These are phyloP conservation scores for Procambarus clarkii DNA, from an alignment of 1,140 invertebrate species.

Conservation along the genomic window DNA sequence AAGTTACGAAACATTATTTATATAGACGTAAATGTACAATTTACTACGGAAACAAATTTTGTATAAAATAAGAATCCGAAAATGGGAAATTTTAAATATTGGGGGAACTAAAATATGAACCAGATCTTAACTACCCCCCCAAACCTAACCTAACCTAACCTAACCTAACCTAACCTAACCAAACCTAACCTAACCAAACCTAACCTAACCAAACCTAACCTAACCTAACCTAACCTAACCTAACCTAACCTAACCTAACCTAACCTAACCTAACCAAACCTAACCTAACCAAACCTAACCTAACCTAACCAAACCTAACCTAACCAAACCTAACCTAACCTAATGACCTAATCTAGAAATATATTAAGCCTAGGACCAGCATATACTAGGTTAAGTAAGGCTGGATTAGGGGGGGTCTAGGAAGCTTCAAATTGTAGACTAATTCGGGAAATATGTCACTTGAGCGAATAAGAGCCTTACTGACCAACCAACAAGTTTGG, in stretches of 20 bases:
- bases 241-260: conserved; percentile 29
- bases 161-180: conserved; percentile 14
- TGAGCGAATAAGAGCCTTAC: no score
- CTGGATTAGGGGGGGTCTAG: not conserved
- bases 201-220: conserved; percentile 25
- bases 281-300: conserved; percentile 29
- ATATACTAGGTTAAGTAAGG: not conserved
- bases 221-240: conserved; percentile 31
- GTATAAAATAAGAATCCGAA: no score
- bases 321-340: conserved; percentile 27
- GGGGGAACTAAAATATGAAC: no score
- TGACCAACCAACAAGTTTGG: no score
- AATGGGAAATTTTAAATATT: no score
- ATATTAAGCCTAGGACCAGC: not conserved
- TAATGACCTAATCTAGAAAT: conserved; percentile 11
- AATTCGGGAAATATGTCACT: not conserved
- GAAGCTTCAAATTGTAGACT: not conserved
- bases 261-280: conserved; percentile 28
- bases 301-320: conserved; percentile 24
- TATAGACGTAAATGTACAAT: no score
- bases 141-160: conserved; percentile 30
- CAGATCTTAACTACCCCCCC: not conserved
- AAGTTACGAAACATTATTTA: no score
- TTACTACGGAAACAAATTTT: no score
- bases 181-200: conserved; percentile 21